phyloP scores from a whole-genome alignment of 2,113 vertebrate genomes.

The Lutjanus erythropterus region DNA sequence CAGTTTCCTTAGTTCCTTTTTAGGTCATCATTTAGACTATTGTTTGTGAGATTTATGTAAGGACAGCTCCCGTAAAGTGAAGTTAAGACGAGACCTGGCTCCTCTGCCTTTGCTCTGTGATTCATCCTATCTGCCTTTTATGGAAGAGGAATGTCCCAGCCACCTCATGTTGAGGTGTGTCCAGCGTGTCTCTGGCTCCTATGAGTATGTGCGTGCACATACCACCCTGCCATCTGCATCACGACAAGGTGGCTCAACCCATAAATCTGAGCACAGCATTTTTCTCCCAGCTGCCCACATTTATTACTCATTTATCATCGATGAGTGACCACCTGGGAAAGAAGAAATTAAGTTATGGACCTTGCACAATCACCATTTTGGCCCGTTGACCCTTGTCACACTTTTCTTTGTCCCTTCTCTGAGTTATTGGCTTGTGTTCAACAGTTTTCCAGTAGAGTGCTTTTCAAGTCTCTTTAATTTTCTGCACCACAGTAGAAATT shows the following conservation, averaged over 20 bases:
- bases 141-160: slow-evolving; percentile 40
- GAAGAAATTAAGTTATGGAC: slow-evolving; percentile 42
- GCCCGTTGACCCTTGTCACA: slow-evolving; percentile 47
- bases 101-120: slow-evolving; percentile 4
- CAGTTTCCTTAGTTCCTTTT: slow-evolving; percentile 2
- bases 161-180: slow-evolving; percentile 17
- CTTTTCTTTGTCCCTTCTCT: slow-evolving; percentile 37
- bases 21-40: not conserved
- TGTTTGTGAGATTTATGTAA: not conserved
- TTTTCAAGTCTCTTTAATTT: slow-evolving; percentile 54
- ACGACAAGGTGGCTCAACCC: not conserved
- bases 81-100: slow-evolving; percentile 3
- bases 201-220: not conserved
- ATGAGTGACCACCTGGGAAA: slow-evolving; percentile 36
- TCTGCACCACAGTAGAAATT: slow-evolving; percentile 39
- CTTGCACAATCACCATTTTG: slow-evolving; percentile 20
- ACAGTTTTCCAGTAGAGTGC: slow-evolving; percentile 26
- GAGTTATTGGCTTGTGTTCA: slow-evolving; percentile 45
- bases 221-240: slow-evolving; percentile 24
- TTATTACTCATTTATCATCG: slow-evolving; percentile 46
- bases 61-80: not conserved
- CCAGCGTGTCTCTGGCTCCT: slow-evolving; percentile 10
- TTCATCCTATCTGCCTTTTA: slow-evolving; percentile 50
- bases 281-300: slow-evolving; percentile 20
- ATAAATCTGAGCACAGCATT: slow-evolving; percentile 43